A percentile compares a stretch with the other conserved stretches of the same genome.
These are phyloP conservation scores for Propithecus perrieri DNA, from an alignment of 2,797 vertebrate species.

Conservation along the genomic window DNA sequence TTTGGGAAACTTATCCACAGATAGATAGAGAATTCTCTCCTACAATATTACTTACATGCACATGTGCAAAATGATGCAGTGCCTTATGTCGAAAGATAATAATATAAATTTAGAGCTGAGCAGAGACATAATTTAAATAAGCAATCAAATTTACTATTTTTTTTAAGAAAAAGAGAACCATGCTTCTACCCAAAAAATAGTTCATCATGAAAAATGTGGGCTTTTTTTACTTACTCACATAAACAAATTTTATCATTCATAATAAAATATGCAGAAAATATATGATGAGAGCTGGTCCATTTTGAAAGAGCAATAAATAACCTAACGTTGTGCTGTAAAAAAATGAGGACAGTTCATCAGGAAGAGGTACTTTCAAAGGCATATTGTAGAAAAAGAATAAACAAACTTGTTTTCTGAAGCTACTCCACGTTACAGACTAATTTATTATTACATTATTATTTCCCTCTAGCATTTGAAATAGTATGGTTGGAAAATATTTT, in stretches of 20 bases:
- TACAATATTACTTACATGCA: constrained; percentile 23
- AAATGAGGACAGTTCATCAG: constrained; percentile 66
- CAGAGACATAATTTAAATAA: constrained; percentile 68
- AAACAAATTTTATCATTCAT: constrained; percentile 68
- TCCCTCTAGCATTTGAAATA: constrained; percentile 67
- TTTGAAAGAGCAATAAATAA: constrained; percentile 77
- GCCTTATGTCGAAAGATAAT: constrained; percentile 60
- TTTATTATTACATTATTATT: constrained; percentile 68
- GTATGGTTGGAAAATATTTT: constrained; percentile 60
- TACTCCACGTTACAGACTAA: constrained; percentile 60
- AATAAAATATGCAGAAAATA: constrained; percentile 76
- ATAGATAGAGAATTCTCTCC: background rate
- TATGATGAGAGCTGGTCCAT: constrained; percentile 59
- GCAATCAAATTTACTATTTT: constrained; percentile 46
- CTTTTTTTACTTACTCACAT: constrained; percentile 63
- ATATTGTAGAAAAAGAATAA: constrained; percentile 25
- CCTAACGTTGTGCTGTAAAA: constrained; percentile 36
- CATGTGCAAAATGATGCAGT: constrained; percentile 55
- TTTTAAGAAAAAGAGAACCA: constrained; percentile 59
- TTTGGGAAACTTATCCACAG: background rate
- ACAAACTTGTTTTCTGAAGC: constrained; percentile 64
- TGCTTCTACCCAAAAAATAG: background rate
- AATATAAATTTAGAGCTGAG: constrained; percentile 54
- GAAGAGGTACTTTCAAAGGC: constrained; percentile 60
- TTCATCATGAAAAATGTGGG: constrained; percentile 70